Evolutionary conservation across 2,113 vertebrate genomes (phyloP).

Genomic region (Atherinomorus stipes): DNA sequence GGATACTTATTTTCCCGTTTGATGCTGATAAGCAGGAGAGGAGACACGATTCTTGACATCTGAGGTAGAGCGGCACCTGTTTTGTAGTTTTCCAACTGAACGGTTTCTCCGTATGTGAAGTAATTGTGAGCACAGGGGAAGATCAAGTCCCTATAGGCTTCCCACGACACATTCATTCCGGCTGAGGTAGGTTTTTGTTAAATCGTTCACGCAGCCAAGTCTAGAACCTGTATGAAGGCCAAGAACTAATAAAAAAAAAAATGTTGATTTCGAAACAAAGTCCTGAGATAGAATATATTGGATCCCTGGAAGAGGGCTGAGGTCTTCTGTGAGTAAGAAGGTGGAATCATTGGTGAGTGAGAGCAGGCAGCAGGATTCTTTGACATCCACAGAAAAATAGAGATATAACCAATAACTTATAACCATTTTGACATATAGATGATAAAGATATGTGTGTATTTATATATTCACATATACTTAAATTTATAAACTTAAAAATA

Average conservation of each 20-base stretch:
- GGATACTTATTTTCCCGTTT: conserved; percentile 74
- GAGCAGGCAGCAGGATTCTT: conserved; percentile 76
- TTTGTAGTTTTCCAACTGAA: conserved; percentile 80
- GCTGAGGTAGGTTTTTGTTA: conserved; percentile 97
- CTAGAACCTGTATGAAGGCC: conserved; percentile 84
- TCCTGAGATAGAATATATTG: conserved; percentile 90
- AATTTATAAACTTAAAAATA: conserved; percentile 67
- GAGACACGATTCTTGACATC: conserved; percentile 82
- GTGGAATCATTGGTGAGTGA: conserved; percentile 80
- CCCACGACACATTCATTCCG: conserved; percentile 97
- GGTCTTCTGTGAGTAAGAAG: conserved; percentile 71
- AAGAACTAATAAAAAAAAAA: conserved; percentile 68
- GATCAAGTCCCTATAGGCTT: conserved; percentile 83
- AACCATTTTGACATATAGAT: conserved; percentile 65
- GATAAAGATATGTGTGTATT: conserved; percentile 64
- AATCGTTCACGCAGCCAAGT: conserved; percentile 84
- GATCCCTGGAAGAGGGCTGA: conserved; percentile 81
- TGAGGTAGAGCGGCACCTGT: conserved; percentile 93
- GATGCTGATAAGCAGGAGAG: conserved; percentile 73
- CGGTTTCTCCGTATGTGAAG: conserved; percentile 75
- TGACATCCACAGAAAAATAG: conserved; percentile 66
- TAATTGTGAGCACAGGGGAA: conserved; percentile 83
- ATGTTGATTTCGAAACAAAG: conserved; percentile 83
- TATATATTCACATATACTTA: conserved; percentile 56
- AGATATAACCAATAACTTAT: conserved; percentile 75